Evolutionary conservation across 2,888 invertebrate genomes (phyloP), one percentile per base, ranked within the genome.

Genomic region (Athalia circularis): DNA sequence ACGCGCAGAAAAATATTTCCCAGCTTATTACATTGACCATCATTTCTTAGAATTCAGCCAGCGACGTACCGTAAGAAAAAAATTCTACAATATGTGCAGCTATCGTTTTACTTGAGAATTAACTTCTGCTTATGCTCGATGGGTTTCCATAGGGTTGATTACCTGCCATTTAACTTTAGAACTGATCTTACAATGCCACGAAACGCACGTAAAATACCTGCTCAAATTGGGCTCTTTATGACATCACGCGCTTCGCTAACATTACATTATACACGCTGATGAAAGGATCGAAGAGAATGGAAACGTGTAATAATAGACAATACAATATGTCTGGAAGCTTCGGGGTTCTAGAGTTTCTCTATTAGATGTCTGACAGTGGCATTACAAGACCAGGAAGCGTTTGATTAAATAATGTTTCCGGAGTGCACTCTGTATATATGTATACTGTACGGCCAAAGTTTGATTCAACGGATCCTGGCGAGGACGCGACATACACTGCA

Each of bases 321-420:
- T 68, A 29, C 43, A 15, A 59, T 47, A 13, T 47, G 72, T 43
- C n/a, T 52, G n/a, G 29, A 47, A 47, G 72, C 57, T 57, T 59
- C 4, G 1, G 47, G 45, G 72, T 72, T 68, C 57, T 59, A 57
- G 57, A 29, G 50, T 13, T 75, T 62, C 50, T 64, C 52, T 52
- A 11, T 75, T 75, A 7, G 54, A 43, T 62, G 50, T 67, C 52
- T 67, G 62, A 15, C 75, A 43, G 29, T 64, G 15, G 64, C 62
- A 61, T 75, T 75, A 75, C 64, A 75, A 48, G 75, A 75, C 75
- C 75, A 52, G 75, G 75, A 52, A 75, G 29, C 62, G 61, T 75
- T 50, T 62, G 75, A 75, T 75, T 75, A 64, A 75, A 75, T 75
- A 64, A 75, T 75, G 75, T 75, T 75, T 75, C 75, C 62, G 75